Evolutionary conservation across 1,140 invertebrate species (phyloP).

Genomic region (Euura saliciscinereae): DNA sequence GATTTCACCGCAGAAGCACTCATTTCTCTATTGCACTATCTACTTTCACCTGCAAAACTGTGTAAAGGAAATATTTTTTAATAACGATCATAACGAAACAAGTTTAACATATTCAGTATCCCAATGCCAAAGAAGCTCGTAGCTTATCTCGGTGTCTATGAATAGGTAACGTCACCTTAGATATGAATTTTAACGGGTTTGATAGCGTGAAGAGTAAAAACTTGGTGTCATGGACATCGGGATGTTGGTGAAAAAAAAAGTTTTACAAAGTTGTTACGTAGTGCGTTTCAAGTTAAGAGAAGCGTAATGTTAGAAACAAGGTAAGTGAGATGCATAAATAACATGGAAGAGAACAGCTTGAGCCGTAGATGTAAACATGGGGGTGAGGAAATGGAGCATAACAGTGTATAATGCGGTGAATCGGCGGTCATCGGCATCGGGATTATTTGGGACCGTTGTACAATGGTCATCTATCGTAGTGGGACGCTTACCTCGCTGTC

Average conservation of each 20-base stretch:
- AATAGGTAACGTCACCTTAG: background rate
- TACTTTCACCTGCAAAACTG: background rate
- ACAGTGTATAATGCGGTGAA: background rate
- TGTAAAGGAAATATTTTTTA: background rate
- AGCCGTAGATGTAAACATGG: constrained; percentile 1
- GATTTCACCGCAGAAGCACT: constrained; percentile 50
- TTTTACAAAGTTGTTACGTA: no score
- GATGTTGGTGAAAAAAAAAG: no score
- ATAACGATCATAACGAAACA: background rate
- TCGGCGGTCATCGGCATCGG: background rate
- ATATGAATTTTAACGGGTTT: background rate
- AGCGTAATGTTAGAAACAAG: no score
- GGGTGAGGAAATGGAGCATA: background rate
- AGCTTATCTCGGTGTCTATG: background rate
- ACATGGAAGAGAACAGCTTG: background rate
- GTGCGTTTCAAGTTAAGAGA: no score
- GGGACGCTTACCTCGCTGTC: background rate
- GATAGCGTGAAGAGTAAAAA: background rate
- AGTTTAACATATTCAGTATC: background rate
- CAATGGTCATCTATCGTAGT: background rate
- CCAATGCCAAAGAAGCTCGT: background rate
- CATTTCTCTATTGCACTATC: constrained; percentile 28
- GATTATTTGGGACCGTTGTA: no score
- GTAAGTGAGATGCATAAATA: no score
- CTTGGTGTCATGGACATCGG: background rate